Conservation (phyloP, 2,888 invertebrate species). For the Leptinotarsa haldemani region DNA sequence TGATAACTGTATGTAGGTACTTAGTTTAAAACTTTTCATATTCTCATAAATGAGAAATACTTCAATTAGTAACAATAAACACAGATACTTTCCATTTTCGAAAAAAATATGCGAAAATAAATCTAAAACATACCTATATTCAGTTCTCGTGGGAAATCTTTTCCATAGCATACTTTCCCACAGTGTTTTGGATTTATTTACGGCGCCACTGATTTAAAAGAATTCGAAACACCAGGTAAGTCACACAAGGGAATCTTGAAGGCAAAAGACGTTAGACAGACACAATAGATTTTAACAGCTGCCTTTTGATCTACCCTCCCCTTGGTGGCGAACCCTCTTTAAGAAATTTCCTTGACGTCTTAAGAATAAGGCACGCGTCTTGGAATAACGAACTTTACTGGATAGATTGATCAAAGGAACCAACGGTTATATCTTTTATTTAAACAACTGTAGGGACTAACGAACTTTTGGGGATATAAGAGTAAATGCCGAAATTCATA, state of each 20-base stretch:
- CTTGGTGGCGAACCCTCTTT: slow-evolving; percentile 57
- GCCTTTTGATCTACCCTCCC: slow-evolving; percentile 64
- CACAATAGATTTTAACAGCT: slow-evolving; percentile 61
- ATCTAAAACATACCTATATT: too few species aligned
- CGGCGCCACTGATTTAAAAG: slow-evolving; percentile 28
- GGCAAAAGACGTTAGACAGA: slow-evolving; percentile 59
- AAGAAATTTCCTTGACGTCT: slow-evolving; percentile 61
- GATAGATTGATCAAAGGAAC: slow-evolving; percentile 39
- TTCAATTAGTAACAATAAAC: too few species aligned
- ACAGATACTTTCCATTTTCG: too few species aligned
- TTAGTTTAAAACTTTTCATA: too few species aligned
- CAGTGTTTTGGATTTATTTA: background rate
- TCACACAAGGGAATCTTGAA: slow-evolving; percentile 55
- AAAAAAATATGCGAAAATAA: too few species aligned
- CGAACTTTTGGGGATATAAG: background rate
- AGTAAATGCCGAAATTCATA: background rate
- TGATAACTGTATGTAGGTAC: too few species aligned
- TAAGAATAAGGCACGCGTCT: slow-evolving; percentile 57
- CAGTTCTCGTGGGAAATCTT: too few species aligned
- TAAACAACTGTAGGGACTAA: slow-evolving; percentile 37
- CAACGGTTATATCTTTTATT: slow-evolving; percentile 43
- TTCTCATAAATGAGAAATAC: too few species aligned
- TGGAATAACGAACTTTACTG: slow-evolving; percentile 50
- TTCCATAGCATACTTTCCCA: background rate
- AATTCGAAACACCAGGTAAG: slow-evolving; percentile 48